Evolutionary conservation across 2,113 vertebrate species (phyloP).

Genomic region (Notechis scutatus): DNA sequence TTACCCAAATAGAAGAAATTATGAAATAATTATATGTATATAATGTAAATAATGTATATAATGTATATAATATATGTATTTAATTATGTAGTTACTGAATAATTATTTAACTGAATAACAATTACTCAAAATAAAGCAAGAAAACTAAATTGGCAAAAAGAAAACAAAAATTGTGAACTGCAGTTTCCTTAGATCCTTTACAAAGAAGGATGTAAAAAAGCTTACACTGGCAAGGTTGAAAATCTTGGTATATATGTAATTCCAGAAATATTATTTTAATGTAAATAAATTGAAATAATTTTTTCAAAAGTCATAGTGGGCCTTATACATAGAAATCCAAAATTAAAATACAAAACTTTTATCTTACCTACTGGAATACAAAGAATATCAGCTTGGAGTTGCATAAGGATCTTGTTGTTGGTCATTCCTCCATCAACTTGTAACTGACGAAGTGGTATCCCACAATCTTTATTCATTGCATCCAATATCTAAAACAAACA

Average conservation of each 20-base stretch:
- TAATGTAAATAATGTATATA: too few species aligned
- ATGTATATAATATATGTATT: too few species aligned
- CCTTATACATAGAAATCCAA: background rate
- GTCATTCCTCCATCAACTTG: conserved; percentile 96
- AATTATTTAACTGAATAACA: background rate
- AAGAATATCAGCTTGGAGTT: conserved; percentile 91
- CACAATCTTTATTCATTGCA: conserved; percentile 94
- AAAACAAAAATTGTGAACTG: background rate
- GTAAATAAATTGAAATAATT: background rate
- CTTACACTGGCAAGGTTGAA: background rate
- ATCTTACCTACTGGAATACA: conserved; percentile 90
- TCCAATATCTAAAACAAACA: conserved; percentile 83
- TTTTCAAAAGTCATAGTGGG: background rate
- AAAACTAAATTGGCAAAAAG: background rate
- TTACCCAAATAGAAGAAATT: background rate
- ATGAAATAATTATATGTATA: background rate
- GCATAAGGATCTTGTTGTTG: conserved; percentile 88
- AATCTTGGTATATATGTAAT: background rate
- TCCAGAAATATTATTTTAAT: background rate
- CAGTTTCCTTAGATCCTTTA: background rate
- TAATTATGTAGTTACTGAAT: background rate
- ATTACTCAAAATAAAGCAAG: background rate
- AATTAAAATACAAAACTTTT: conserved; percentile 7
- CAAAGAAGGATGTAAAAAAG: background rate
- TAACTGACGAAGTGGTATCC: conserved; percentile 84